These are phyloP conservation scores for Nephrotoma flavescens DNA, from an alignment of 2,888 invertebrate species.

Conservation along the genomic window DNA sequence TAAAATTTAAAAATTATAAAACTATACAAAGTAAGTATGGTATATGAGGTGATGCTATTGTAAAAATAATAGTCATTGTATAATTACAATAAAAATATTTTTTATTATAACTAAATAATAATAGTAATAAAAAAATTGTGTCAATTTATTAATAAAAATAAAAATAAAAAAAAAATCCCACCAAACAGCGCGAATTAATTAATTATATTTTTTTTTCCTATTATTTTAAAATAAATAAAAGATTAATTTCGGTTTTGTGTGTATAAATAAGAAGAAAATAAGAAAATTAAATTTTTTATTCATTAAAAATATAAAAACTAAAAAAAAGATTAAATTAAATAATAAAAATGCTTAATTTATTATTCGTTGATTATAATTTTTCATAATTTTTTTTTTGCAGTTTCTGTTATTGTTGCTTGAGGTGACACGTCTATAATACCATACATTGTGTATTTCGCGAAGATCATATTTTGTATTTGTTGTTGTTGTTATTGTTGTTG, in stretches of 20 bases:
- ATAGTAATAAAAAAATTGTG: background rate
- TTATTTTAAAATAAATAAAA: background rate
- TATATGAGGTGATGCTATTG: background rate
- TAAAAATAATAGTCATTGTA: background rate
- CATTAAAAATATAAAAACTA: background rate
- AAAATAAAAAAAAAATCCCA: background rate
- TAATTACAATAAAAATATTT: background rate
- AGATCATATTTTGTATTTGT: background rate
- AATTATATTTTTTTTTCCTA: background rate
- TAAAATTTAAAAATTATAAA: background rate
- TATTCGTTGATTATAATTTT: background rate
- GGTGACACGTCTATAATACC: background rate
- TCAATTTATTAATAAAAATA: background rate
- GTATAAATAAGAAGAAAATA: background rate
- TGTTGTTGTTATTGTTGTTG: background rate
- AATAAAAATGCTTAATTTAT: background rate
- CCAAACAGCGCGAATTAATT: background rate
- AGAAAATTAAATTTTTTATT: background rate
- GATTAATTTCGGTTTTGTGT: background rate
- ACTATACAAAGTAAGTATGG: background rate
- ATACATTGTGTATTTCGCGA: background rate
- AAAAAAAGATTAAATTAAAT: background rate
- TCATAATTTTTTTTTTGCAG: background rate
- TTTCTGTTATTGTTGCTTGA: background rate
- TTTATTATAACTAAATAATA: background rate